phyloP scores from a whole-genome alignment of 2,113 vertebrate genomes.

The Scatophagus argus region DNA sequence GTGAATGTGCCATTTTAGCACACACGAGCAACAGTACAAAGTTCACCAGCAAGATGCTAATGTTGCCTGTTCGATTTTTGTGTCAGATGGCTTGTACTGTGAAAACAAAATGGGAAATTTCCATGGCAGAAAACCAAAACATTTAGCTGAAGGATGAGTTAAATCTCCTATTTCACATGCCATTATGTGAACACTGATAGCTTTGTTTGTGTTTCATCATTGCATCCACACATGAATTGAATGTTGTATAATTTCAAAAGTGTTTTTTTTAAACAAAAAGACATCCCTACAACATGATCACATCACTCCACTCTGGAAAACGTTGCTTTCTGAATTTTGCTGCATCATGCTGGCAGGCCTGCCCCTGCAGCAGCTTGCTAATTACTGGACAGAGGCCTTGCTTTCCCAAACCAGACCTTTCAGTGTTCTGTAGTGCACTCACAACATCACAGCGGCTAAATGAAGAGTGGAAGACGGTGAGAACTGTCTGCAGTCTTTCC shows the following conservation, averaged over 20 bases:
- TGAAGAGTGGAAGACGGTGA: slow-evolving; percentile 14
- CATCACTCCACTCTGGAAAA: not conserved
- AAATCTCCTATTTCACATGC: not conserved
- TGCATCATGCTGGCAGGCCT: slow-evolving; percentile 17
- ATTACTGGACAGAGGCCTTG: slow-evolving; percentile 16
- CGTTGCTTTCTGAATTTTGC: slow-evolving; percentile 13
- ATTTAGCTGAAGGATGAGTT: not conserved
- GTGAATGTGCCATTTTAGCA: too few relatives aligned
- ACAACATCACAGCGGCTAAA: slow-evolving; percentile 23
- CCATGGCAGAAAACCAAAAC: not conserved
- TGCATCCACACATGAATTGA: not conserved
- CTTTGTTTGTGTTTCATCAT: too few relatives aligned
- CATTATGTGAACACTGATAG: too few relatives aligned
- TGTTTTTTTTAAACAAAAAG: too few relatives aligned
- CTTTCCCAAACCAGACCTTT: slow-evolving; percentile 40
- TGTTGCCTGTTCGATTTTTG: not conserved
- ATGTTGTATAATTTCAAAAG: not conserved
- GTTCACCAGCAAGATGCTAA: not conserved
- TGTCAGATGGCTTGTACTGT: too few relatives aligned
- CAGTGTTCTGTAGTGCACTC: slow-evolving; percentile 16
- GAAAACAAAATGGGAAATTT: not conserved
- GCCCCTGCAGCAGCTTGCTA: slow-evolving; percentile 49
- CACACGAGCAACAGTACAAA: too few relatives aligned
- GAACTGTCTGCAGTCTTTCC: not conserved
- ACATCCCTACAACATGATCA: not conserved